Evolutionary conservation across 2,888 invertebrate species (phyloP).

Genomic region (Ypsolopha scabrella): DNA sequence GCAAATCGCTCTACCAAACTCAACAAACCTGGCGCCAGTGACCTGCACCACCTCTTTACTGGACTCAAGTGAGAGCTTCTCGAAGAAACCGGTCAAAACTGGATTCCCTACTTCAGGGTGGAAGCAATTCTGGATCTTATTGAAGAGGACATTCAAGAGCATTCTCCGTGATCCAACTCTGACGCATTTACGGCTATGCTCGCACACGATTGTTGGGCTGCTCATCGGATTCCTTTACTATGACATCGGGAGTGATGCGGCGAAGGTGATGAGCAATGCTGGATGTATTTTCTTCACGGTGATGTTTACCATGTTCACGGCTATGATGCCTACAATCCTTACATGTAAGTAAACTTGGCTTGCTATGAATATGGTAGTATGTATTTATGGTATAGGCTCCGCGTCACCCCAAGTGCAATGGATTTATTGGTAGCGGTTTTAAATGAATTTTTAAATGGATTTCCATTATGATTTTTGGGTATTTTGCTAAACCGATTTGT

Average conservation of each 20-base stretch:
- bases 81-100: constrained; percentile 73
- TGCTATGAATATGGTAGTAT: too few species aligned
- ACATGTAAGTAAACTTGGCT: constrained; percentile 82
- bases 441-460: too few species aligned
- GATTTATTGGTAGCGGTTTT: too few species aligned
- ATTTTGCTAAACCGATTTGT: too few species aligned
- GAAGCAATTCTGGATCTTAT: constrained; percentile 88
- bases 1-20: constrained; percentile 37
- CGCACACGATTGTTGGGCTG: constrained; percentile 90
- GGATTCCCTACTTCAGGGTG: constrained; percentile 86
- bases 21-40: constrained; percentile 58
- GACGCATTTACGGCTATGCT: constrained; percentile 88
- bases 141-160: constrained; percentile 86
- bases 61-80: constrained; percentile 80
- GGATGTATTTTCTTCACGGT: constrained; percentile 97
- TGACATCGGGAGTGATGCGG: constrained; percentile 92
- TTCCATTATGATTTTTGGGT: too few species aligned
- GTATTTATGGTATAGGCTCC: too few species aligned
- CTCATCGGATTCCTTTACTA: constrained; percentile 94
- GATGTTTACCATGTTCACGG: constrained; percentile 97
- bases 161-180: constrained; percentile 89
- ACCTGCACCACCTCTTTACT: constrained; percentile 79
- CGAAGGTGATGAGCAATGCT: constrained; percentile 94
- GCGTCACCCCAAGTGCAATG: too few species aligned
- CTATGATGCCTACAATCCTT: constrained; percentile 98